These are phyloP conservation scores for Lemur catta DNA, from an alignment of 2,797 vertebrate species.

Conservation along the genomic window DNA sequence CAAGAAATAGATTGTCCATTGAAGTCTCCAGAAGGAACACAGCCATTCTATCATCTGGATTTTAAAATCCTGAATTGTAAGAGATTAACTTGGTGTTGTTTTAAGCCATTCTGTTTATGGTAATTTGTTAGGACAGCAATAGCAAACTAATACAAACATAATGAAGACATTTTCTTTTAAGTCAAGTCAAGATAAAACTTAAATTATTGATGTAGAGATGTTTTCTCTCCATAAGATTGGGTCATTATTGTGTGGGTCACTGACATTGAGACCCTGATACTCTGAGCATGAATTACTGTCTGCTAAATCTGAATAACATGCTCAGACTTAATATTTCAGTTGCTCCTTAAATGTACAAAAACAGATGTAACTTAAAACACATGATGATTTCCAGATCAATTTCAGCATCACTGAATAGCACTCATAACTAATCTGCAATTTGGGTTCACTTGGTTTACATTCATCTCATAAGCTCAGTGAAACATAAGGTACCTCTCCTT, in stretches of 20 bases:
- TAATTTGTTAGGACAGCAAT: background rate
- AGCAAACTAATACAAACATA: background rate
- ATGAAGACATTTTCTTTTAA: background rate
- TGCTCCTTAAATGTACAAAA: background rate
- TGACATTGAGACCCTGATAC: background rate
- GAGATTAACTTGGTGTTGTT: background rate
- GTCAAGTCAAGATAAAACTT: background rate
- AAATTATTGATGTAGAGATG: background rate
- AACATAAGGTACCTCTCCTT: background rate
- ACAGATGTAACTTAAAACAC: background rate
- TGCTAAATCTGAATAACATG: background rate
- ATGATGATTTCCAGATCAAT: background rate
- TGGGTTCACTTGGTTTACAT: background rate
- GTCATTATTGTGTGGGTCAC: background rate
- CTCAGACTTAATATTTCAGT: background rate
- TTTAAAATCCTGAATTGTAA: background rate
- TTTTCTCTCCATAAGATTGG: background rate
- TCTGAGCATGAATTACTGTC: background rate
- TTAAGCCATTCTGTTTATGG: background rate
- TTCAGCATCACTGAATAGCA: background rate
- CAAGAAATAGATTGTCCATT: background rate
- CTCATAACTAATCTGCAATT: background rate
- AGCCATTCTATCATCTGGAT: background rate
- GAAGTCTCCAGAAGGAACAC: background rate
- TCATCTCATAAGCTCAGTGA: background rate